Evolutionary conservation across 2,888 invertebrate species (phyloP), one percentile per base, ranked within the genome.

Genomic region (Cenopis cana): DNA sequence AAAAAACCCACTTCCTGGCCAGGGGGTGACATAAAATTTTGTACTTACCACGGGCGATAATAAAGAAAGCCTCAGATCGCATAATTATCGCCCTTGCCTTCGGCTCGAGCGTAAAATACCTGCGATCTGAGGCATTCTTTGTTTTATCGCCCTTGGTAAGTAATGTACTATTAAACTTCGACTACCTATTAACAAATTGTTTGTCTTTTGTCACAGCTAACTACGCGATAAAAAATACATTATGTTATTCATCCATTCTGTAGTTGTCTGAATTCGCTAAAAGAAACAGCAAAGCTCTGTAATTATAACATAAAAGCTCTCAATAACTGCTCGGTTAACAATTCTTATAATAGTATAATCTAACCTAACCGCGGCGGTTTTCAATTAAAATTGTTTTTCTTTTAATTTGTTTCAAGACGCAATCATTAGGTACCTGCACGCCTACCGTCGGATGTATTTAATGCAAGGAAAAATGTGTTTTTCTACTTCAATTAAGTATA

Each of bases 271-370:
- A 24, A 60, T n/a, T 4, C 10, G n/a, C 33, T 9, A 56, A 46
- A 64, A 54, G 11, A 64, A 64, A 64, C 52, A 36, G 20, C 52
- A 52, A 52, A 50, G 33, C 9, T 11, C 14, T 36, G 38, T 54
- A 54, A 64, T 64, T 38, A 64, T n/a, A 64, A 64, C 36, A 24
- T 54, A 54, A 54, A 64, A 64, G 20, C 20, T 4, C n/a, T 50
- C 52, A 24, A 54, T 64, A 54, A 64, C 52, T 8, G 36, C 52
- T 1, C 10, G 2, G 33, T 17, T 62, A 20, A 62, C 14, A 5
- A 64, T 64, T 54, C 38, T 52, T n/a, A 38, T 64, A 38, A 52
- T 55, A 56, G 24, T 24, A 18, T 38, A 64, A 52, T 29, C 29
- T 46, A 46, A 60, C 46, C 10, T 46, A 46, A 29, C 46, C 20